Evolutionary conservation across 2,797 vertebrate genomes (phyloP), one percentile per base, ranked within the genome.

Genomic region (Pseudotriccus pelzelni): DNA sequence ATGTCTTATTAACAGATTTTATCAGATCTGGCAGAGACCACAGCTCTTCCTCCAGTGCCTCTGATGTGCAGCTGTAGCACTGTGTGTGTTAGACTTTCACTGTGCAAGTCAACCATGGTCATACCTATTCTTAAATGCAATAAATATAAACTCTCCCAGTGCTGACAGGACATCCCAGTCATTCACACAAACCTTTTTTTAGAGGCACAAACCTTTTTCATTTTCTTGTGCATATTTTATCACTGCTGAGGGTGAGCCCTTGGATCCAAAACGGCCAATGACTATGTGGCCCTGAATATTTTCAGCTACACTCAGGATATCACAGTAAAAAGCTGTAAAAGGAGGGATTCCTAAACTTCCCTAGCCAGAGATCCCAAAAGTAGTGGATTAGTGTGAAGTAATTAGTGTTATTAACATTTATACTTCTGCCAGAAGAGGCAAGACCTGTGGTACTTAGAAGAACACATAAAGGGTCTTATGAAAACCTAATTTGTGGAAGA

Each of bases 401-500:
- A 87, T 95, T 62, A 85, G 44, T n/a, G 4, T 64, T 82, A 84
- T 64, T 80, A 92, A 80, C n/a, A 28, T 58, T 43, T 72, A 50
- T 36, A 52, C 47, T 89, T 86, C 76, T 95, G 81, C 74, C 86
- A 94, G 80, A 66, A 87, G 34, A 79, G 56, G 53, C 24, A 36
- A 96, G 60, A 80, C n/a, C 49, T 67, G 17, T 37, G 16, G 47
- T 66, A 80, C n/a, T 92, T 66, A 64, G 72, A 77, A 85, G 92
- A 87, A 92, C 36, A 82, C 44, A 83, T 74, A 70, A 94, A 92
- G 89, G 59, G 36, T 83, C 64, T 87, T 74, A 76, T 25, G 80
- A 94, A 94, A 93, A 90, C 91, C 90, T 93, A 76, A 79, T 89
- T 90, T 84, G 77, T 90, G 56, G 84, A 87, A 89, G 76, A 87